These are phyloP conservation scores for Drosophila subquinaria DNA, from an alignment of 2,888 invertebrate species.

Conservation along the genomic window DNA sequence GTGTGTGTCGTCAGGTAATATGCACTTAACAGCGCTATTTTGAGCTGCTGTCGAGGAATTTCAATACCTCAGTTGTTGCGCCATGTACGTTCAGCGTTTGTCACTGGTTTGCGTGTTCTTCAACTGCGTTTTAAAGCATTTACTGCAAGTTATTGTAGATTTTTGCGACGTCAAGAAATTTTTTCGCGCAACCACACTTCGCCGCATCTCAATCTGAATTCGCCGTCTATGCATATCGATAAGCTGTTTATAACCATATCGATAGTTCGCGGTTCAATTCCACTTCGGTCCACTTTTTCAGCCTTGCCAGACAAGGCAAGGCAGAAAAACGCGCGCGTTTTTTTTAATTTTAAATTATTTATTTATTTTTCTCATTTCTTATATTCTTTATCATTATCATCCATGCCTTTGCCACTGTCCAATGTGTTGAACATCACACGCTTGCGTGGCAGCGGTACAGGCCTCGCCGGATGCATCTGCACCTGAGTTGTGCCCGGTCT, in stretches of 20 bases:
- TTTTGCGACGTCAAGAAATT: conserved; percentile 66
- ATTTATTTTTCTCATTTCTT: conserved; percentile 13
- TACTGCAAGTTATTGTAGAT: conserved; percentile 58
- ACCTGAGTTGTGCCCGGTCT: conserved; percentile 21
- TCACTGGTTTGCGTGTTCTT: conserved; percentile 57
- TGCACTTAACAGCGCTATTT: conserved; percentile 51
- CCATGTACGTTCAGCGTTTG: conserved; percentile 67
- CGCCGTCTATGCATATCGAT: conserved; percentile 46
- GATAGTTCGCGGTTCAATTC: conserved; percentile 22
- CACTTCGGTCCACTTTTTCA: conserved; percentile 7
- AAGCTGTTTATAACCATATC: conserved; percentile 25
- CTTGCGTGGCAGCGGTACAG: conserved; percentile 83
- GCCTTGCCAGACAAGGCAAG: conserved; percentile 37
- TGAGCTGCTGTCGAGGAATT: conserved; percentile 44
- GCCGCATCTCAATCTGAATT: conserved; percentile 63
- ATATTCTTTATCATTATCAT: conserved; percentile 36
- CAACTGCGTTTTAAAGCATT: conserved; percentile 62
- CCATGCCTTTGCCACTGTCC: conserved; percentile 32
- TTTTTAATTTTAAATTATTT: neutral
- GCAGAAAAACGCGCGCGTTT: neutral
- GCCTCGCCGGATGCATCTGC: conserved; percentile 45
- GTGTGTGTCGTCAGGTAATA: conserved; percentile 54
- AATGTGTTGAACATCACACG: conserved; percentile 82
- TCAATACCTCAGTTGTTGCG: conserved; percentile 46
- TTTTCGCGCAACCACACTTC: conserved; percentile 66